Evolutionary conservation across 2,113 vertebrate species (phyloP), one percentile per base, ranked within the genome.

Genomic region (Dunckerocampus dactyliophorus): DNA sequence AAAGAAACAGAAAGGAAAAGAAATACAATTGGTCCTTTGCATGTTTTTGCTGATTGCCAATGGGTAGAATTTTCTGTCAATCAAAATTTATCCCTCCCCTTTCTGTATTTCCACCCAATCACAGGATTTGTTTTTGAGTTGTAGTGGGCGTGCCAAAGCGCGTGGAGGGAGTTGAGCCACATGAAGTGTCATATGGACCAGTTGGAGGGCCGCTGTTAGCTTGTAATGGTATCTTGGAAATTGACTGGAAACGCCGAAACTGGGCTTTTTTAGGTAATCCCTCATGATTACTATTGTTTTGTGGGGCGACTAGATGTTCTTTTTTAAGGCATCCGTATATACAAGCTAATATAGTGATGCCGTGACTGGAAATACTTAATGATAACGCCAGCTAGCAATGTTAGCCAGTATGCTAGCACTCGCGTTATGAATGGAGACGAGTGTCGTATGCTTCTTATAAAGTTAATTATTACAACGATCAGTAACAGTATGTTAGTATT

Each of bases 41-140:
- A 6, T 31, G 8, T 45, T 20, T 22, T 47, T 1, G 52, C 58
- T 39, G 17, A 1, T 2, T 19, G n/a, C 16, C 59, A 1, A 88
- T 81, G 87, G 78, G 85, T 6, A 6, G 0, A 51, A 4, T 1
- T 0, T 1, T 1, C 55, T 73, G 72, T 77, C 83, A 74, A 39
- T 85, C 81, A 79, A 17, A 24, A 2, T 20, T 47, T 55, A 79
- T 64, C 31, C 39, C 1, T 59, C 39, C 8, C 6, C 59, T 61
- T 71, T 62, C 50, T 74, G 22, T 62, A 20, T 6, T 24, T 43
- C 39, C 4, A 64, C 60, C 91, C 89, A 91, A 91, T 91, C 86
- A 68, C 0, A 19, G 8, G 19, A 7, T 90, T 92, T 91, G 90
- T 91, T 92, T 91, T 90, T 67, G 71, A 86, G 76, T 74, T 55